Percentiles rank a stretch among this genome's conserved stretches.
Evolutionary conservation across 1,140 invertebrate genomes (phyloP).

Genomic region (Geopemphigus sp.): DNA sequence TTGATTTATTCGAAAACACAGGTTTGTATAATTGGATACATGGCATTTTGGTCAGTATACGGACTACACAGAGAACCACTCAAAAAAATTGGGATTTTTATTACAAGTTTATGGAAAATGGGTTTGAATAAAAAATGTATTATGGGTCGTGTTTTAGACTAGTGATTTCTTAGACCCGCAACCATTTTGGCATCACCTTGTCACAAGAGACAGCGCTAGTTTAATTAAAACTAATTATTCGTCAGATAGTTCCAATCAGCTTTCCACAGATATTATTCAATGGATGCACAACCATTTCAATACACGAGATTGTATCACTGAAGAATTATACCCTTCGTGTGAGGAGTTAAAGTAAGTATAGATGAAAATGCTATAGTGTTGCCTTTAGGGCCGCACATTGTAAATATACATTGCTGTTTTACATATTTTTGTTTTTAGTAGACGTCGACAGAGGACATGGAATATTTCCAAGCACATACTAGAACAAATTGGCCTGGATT

Average conservation of each 20-base stretch:
- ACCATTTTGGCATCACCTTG: slow-evolving; percentile 38
- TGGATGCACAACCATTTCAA: slow-evolving; percentile 11
- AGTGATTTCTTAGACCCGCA: slow-evolving; percentile 24
- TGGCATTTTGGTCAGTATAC: background rate
- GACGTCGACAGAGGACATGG: slow-evolving; percentile 1
- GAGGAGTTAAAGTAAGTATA: slow-evolving; percentile 27
- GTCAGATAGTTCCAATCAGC: background rate
- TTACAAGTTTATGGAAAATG: too few relatives aligned
- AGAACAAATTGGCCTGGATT: slow-evolving; percentile 40
- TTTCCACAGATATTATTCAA: slow-evolving; percentile 16
- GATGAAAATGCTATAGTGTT: too few relatives aligned
- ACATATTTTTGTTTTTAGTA: background rate
- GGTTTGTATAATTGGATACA: background rate
- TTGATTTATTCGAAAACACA: slow-evolving; percentile 25
- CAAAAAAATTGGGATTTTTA: background rate
- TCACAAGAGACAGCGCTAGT: slow-evolving; percentile 1
- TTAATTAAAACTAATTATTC: slow-evolving; percentile 10
- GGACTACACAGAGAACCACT: background rate
- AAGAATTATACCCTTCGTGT: background rate
- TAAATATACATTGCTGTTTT: background rate
- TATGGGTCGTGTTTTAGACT: background rate
- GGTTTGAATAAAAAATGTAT: too few relatives aligned
- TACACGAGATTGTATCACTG: background rate
- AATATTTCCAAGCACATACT: slow-evolving; percentile 4
- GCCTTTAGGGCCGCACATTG: too few relatives aligned